Base-by-base conservation (phyloP, 1,140 invertebrate genomes). In the Drosophila yakuba region DNA sequence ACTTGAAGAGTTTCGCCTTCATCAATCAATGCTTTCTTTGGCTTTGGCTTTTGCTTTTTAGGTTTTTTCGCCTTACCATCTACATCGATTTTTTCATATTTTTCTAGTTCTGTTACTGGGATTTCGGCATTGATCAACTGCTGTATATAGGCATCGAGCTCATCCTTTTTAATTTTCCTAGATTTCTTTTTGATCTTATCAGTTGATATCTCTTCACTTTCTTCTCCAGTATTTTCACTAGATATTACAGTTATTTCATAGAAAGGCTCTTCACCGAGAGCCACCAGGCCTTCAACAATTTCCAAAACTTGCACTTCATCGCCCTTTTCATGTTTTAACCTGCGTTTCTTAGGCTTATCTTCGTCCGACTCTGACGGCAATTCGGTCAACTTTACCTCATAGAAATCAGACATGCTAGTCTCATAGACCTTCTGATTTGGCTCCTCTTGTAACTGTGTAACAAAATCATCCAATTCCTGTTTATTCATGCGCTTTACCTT, bases 81-180 rank as follows among this genome's bases (percentile, higher is more conserved):
- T 17, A 92, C 74, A 32, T 86, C 91, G 10, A 89, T 76, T 78
- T 91, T 92, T 62, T 93, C 92, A 51, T 92, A 92, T 68, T 85
- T 83, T 74, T 92, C 90, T 39, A 92, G 76, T 69, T 93, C 90
- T 10, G 93, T 91, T 48, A 89, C 75, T 12, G 83, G 82, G 61
- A 92, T 90, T 76, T 93, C 88, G 0, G 79, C 74, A 58, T 92
- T 84, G 35, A 91, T 90, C 10, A 92, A 38, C 36, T 85, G 57
- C 51, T 92, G 82, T 50, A 92, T 92, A 45, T 92, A 92, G 4
- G 64, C 91, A 68, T 92, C 90, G 6, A 92, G 51, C 17, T 92
- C 91, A 41, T 83, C 57, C 68, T 85, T 91, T 35, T 84, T 86
- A 52, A 93, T 74, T 66, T 90, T 92, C 45, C 74, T 91, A 1